Percentiles rank a stretch among this genome's conserved stretches.
These are phyloP conservation scores for Aspiorhynchus laticeps DNA, from an alignment of 2,113 vertebrate species.

Conservation along the genomic window DNA sequence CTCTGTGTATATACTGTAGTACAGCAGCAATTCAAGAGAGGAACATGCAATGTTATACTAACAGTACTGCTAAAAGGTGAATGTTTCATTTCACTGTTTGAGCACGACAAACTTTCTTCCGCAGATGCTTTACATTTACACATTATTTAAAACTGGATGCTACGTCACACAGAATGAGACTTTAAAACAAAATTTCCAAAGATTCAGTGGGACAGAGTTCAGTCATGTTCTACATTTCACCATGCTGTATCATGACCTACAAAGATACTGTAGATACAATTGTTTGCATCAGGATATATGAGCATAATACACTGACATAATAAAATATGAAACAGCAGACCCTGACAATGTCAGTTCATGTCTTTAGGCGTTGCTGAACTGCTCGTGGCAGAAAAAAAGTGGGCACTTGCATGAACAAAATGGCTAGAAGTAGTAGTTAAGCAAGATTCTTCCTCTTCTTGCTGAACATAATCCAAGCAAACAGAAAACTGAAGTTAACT, in stretches of 20 bases:
- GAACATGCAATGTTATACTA: slow-evolving; percentile 14
- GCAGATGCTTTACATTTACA: background rate
- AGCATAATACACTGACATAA: slow-evolving; percentile 23
- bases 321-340: background rate
- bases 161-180: background rate
- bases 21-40: slow-evolving; percentile 8
- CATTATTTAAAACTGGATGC: background rate
- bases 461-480: slow-evolving; percentile 16
- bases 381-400: background rate
- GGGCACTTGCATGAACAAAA: slow-evolving; percentile 18
- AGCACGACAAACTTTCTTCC: background rate
- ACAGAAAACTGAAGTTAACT: slow-evolving; percentile 1
- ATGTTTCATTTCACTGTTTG: slow-evolving; percentile 26
- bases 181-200: background rate
- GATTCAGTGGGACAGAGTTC: slow-evolving; percentile 29
- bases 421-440: background rate
- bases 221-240: background rate
- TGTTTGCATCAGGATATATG: slow-evolving; percentile 15
- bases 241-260: background rate
- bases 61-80: slow-evolving; percentile 10
- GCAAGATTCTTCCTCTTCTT: background rate
- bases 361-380: background rate
- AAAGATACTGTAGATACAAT: slow-evolving; percentile 15
- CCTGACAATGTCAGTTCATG: background rate
- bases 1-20: slow-evolving; percentile 47